Percentiles rank a stretch among this genome's conserved stretches.
Evolutionary conservation across 1,140 invertebrate species (phyloP).

Genomic region (Atta cephalotes): DNA sequence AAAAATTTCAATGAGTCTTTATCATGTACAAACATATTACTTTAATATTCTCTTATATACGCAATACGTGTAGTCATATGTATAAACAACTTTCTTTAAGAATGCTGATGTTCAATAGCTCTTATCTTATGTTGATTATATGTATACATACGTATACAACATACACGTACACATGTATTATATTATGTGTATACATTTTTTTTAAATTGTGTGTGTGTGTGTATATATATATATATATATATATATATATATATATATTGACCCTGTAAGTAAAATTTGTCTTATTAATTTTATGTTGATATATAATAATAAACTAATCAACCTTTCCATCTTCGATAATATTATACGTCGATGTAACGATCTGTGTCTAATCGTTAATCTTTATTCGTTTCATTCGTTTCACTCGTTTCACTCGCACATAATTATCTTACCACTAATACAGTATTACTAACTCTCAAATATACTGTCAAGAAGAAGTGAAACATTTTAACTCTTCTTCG

Average conservation of each 20-base stretch:
- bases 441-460: not conserved
- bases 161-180: too few relatives aligned
- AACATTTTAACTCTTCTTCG: not conserved
- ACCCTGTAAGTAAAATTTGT: not conserved
- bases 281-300: constrained; percentile 32
- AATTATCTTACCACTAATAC: not conserved
- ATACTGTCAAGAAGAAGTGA: not conserved
- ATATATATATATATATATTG: not conserved
- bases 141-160: too few relatives aligned
- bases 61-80: not conserved
- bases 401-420: not conserved
- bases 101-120: constrained; percentile 36
- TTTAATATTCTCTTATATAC: not conserved
- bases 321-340: constrained; percentile 65
- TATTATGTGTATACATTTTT: too few relatives aligned
- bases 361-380: constrained; percentile 72
- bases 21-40: not conserved
- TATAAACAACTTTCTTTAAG: not conserved
- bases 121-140: not conserved
- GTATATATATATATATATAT: too few relatives aligned
- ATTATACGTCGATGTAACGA: constrained; percentile 64
- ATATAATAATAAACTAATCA: constrained; percentile 24
- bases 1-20: constrained; percentile 8
- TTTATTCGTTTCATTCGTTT: constrained; percentile 54
- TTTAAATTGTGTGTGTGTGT: too few relatives aligned